Percentiles rank a stretch among this genome's conserved stretches.
phyloP scores from a whole-genome alignment of 53 echinoderm and acorn worm species.

The Actinopyga echinites region DNA sequence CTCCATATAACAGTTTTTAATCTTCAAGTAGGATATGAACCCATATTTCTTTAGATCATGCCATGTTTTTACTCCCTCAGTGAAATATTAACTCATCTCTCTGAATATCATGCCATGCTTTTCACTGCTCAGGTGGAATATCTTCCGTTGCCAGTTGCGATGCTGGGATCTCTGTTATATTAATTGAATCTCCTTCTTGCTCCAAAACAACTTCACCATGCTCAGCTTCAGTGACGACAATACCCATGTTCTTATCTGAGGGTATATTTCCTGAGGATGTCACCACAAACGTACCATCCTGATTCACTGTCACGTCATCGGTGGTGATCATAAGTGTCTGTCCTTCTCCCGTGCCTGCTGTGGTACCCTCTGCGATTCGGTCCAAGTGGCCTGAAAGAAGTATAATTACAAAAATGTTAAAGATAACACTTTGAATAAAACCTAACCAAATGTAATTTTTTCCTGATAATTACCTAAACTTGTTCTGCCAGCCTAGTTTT shows the following conservation, averaged over 20 bases:
- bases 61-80: no score
- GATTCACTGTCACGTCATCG: conserved; percentile 28
- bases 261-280: conserved; percentile 18
- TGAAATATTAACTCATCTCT: no score
- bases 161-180: conserved; percentile 1
- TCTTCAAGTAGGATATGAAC: no score
- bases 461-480: no score
- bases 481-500: no score
- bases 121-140: conserved; percentile 13
- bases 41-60: no score
- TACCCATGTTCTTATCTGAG: neutral
- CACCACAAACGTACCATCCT: conserved; percentile 38
- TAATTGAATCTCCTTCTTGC: neutral
- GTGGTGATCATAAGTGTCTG: conserved; percentile 47
- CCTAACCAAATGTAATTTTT: no score
- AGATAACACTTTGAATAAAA: no score
- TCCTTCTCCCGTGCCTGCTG: neutral
- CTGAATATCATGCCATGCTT: neutral
- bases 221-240: neutral
- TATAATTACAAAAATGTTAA: no score
- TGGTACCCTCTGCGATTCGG: conserved; percentile 39
- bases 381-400: conserved; percentile 84
- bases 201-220: conserved; percentile 15
- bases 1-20: no score
- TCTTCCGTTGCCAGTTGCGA: neutral